Conservation (phyloP, 2,797 vertebrate species). For the Pseudochromis fuscus region DNA sequence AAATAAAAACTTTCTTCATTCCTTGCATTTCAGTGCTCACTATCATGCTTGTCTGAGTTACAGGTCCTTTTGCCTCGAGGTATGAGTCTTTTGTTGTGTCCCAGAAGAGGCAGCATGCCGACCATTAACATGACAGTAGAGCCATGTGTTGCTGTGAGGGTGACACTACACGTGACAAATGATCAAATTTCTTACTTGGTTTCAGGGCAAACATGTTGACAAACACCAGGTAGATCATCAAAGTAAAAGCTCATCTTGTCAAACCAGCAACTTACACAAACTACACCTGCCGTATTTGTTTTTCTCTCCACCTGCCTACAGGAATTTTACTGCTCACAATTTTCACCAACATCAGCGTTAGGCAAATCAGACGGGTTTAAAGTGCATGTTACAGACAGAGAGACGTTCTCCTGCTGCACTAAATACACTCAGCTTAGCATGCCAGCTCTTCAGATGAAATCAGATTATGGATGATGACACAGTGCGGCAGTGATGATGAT, state of each 20-base stretch:
- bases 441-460: constrained; percentile 49
- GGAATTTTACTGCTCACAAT: not conserved
- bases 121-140: not conserved
- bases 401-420: constrained; percentile 5
- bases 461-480: constrained; percentile 53
- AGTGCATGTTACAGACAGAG: constrained; percentile 1
- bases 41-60: not conserved
- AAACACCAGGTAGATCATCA: not conserved
- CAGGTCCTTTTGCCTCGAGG: not conserved
- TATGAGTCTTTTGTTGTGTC: not conserved
- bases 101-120: not conserved
- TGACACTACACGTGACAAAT: not conserved
- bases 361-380: not conserved
- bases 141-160: no score
- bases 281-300: not conserved
- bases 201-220: not conserved
- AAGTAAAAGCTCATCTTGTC: not conserved
- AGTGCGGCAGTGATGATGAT: constrained; percentile 13
- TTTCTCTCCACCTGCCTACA: constrained; percentile 4
- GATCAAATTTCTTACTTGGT: not conserved
- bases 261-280: not conserved
- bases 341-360: constrained; percentile 6
- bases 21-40: not conserved
- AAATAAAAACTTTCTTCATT: not conserved
- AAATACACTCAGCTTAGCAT: constrained; percentile 30